Percentiles rank a stretch among this genome's conserved stretches.
Evolutionary conservation across 2,113 vertebrate genomes (phyloP).

Genomic region (Lonchura striata): DNA sequence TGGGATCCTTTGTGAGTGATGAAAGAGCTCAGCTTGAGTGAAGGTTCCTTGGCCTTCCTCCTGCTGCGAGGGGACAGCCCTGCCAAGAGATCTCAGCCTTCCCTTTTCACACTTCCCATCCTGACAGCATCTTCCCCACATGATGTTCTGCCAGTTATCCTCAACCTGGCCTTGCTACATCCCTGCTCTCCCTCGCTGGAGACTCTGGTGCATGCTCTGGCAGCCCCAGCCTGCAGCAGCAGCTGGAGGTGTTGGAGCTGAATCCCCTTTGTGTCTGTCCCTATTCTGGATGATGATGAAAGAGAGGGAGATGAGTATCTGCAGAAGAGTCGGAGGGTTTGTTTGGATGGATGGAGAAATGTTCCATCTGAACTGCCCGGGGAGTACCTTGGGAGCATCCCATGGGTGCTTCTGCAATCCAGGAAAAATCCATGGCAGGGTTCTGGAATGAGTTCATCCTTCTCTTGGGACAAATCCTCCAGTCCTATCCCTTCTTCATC

Average conservation of each 20-base stretch:
- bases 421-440: background rate
- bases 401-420: accelerated
- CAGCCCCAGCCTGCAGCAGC: background rate
- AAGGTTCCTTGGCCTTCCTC: constrained; percentile 10
- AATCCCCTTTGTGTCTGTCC: background rate
- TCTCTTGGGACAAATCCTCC: background rate
- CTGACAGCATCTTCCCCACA: background rate
- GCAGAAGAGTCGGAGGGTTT: background rate
- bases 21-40: background rate
- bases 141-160: background rate
- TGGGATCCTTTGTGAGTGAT: background rate
- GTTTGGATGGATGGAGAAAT: background rate
- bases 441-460: background rate
- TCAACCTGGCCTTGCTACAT: background rate
- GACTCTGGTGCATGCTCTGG: background rate
- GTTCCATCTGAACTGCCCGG: background rate
- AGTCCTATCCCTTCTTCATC: background rate
- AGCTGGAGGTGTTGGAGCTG: background rate
- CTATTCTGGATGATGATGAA: background rate
- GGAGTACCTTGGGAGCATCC: background rate
- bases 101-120: background rate
- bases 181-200: background rate
- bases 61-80: background rate
- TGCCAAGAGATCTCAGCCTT: constrained; percentile 33
- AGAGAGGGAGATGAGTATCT: background rate